These are phyloP conservation scores for Drosophila mojavensis DNA, from an alignment of 1,140 invertebrate genomes.

Conservation along the genomic window DNA sequence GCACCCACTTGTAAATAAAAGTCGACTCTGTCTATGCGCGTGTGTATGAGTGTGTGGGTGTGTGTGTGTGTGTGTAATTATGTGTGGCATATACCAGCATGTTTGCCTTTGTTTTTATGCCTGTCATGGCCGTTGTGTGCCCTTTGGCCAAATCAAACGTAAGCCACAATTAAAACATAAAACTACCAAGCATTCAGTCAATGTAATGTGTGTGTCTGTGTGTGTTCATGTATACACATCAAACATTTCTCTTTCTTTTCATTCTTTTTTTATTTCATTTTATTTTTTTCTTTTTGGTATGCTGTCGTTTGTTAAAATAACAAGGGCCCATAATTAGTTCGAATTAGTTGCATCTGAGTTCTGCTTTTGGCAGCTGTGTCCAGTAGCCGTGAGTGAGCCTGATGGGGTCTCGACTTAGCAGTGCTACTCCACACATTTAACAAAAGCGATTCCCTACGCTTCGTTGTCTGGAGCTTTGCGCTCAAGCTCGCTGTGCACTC, in stretches of 20 bases:
- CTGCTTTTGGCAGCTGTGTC: slow-evolving; percentile 64
- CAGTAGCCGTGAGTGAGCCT: background rate
- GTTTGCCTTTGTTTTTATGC: slow-evolving; percentile 76
- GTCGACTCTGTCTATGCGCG: slow-evolving; percentile 36
- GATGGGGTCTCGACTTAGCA: background rate
- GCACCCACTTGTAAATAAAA: slow-evolving; percentile 79
- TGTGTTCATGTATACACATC: slow-evolving; percentile 50
- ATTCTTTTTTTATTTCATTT: slow-evolving; percentile 10
- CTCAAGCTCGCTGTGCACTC: slow-evolving; percentile 8
- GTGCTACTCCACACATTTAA: background rate
- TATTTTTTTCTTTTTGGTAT: slow-evolving; percentile 9
- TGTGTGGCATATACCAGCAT: slow-evolving; percentile 64
- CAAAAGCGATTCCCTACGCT: slow-evolving; percentile 8
- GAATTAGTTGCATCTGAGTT: slow-evolving; percentile 68
- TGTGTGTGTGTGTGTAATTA: slow-evolving; percentile 39
- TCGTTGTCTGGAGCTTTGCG: background rate
- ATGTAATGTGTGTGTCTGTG: slow-evolving; percentile 2
- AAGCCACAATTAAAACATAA: slow-evolving; percentile 80
- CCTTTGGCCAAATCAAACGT: slow-evolving; percentile 77
- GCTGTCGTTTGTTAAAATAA: slow-evolving; percentile 52
- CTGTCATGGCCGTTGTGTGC: slow-evolving; percentile 72
- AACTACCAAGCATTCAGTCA: slow-evolving; percentile 31
- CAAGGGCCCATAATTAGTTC: slow-evolving; percentile 66
- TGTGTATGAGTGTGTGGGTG: slow-evolving; percentile 14
- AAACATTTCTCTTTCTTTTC: slow-evolving; percentile 55